These are phyloP conservation scores for Hemiprocne comata DNA, from an alignment of 2,113 vertebrate species.

Conservation along the genomic window DNA sequence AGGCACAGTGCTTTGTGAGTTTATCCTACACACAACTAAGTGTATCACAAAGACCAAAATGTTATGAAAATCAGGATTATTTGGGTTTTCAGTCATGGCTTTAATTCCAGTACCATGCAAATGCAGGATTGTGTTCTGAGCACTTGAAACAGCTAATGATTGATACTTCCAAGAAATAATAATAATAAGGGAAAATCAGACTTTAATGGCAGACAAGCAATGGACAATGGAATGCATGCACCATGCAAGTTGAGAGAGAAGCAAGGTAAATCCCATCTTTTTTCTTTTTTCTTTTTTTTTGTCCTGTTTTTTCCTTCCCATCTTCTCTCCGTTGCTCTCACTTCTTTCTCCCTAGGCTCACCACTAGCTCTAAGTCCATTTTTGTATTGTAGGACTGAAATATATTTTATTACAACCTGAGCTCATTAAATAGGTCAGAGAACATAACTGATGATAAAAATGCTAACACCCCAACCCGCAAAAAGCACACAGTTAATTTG, in stretches of 20 bases:
- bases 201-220: background rate
- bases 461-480: background rate
- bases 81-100: background rate
- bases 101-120: background rate
- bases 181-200: background rate
- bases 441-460: background rate
- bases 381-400: background rate
- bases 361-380: background rate
- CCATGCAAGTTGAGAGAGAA: background rate
- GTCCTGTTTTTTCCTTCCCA: background rate
- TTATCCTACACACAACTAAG: background rate
- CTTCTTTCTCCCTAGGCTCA: background rate
- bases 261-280: rapidly evolving
- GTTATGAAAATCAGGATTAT: background rate
- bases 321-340: background rate
- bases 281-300: background rate
- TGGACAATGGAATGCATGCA: background rate
- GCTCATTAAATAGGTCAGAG: background rate
- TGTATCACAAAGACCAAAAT: background rate
- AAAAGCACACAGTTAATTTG: background rate
- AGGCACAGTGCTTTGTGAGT: background rate
- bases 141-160: background rate
- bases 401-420: background rate
- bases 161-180: background rate
- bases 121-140: background rate